Evolutionary conservation across 2,797 vertebrate genomes (phyloP), one percentile per base, ranked within the genome.

Genomic region (Poecilia velifera): DNA sequence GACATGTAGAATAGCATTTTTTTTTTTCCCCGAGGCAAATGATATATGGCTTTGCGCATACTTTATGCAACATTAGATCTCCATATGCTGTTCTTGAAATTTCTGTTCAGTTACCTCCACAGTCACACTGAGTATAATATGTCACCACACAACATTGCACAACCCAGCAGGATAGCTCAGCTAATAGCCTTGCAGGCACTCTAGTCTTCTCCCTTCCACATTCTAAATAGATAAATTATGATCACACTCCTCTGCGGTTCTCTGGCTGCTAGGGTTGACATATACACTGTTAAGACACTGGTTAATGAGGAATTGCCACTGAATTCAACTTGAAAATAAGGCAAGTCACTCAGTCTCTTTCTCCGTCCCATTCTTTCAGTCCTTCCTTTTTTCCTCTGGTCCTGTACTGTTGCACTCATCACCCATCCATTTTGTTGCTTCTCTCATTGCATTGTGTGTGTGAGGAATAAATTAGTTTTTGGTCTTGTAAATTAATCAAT

Each of bases 201-300:
- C 18, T 74, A 76, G 85, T 82, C 76, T 84, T 80, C 79, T 80
- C 81, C 88, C 86, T 71, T 84, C 43, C 75, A 87, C 92, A 83
- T 91, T 91, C 85, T 90, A 88, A 92, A 93, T 72, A 91, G 93
- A 93, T 95, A 89, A 94, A 94, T 92, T 92, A 93, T 91, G 86
- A 93, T 93, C 87, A 80, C 86, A 84, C 89, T 86, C 74, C 82
- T 82, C 81, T 89, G 88, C 86, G 82, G 84, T 93, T 92, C 92
- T 90, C 89, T 92, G 88, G 86, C 90, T 81, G 82, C 88, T 87
- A 84, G 87, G 84, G 84, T 88, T 93, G 90, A 92, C 91, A 89
- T 90, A 90, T 89, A 92, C 90, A 92, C 90, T 87, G 91, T 90
- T 92, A 93, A 93, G 90, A 90, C 85, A 84, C 79, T 84, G 87